Base-by-base conservation (phyloP, 2,797 vertebrate genomes). In the Psittacula derbiana region DNA sequence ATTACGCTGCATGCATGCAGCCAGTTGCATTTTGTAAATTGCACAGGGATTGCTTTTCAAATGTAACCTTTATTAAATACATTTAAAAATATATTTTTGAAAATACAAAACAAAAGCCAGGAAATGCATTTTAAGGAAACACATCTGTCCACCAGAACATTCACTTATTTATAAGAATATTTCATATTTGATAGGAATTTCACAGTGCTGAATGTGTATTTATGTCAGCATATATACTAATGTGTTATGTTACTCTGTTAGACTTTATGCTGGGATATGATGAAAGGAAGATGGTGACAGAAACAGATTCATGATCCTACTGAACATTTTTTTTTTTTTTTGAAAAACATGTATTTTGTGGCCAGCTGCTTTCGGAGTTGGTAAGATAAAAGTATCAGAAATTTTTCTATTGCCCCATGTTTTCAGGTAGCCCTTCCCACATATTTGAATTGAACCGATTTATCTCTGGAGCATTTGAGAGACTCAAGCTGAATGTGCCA, bases 201-300 rank as follows among this genome's bases (percentile, higher is more conserved):
- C 50, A 71, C 1, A 0, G 36, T 86, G 30, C 55, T 16, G 55
- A 58, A 36, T 24, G 55, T 11, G n/a, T 36, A 36, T 24, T 15
- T 24, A 24, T 94, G 16, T 33, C n/a, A 24, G 2, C 25, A 20
- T 66, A 44, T 12, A 4, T 31, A 90, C 50, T 69, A 71, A 2
- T 28, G 1, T 66, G 47, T 93, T 87, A 90, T 40, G n/a, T 94
- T 84, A 91, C 66, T 74, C 79, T 80, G 41, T 95, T 92, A 94
- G 86, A 90, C 74, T 94, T 97, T 95, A 65, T 96, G 67, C 88
- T 96, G 91, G 93, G 87, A 92, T 83, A 69, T 94, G 55, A 24
- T 94, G 86, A 92, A 83, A 92, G 62, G 85, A 80, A 93, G 86
- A 38, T 66, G 94, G 80, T 95, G 89, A 95, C 93, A 96, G 86